A percentile compares a stretch with the other conserved stretches of the same genome.
Conservation (phyloP, 1,140 invertebrate species). For the Atopsyche davidsoni region DNA sequence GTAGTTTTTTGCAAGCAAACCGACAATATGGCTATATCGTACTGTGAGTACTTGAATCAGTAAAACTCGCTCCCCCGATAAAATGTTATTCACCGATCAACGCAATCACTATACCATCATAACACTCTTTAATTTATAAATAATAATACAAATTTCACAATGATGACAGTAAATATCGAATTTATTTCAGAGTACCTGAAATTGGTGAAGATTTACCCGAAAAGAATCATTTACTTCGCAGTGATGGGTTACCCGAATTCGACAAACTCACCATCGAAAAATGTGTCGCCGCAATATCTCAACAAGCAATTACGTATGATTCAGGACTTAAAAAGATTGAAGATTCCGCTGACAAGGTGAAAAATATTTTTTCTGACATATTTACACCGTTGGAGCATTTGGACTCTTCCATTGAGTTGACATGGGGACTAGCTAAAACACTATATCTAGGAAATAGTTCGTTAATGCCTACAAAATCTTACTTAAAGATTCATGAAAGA, state of each 20-base stretch:
- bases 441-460: slow-evolving; percentile 74
- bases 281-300: slow-evolving; percentile 74
- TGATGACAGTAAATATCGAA: too few relatives aligned
- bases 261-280: slow-evolving; percentile 74
- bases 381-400: slow-evolving; percentile 71
- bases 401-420: slow-evolving; percentile 65
- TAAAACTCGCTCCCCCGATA: not conserved
- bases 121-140: not conserved
- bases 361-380: slow-evolving; percentile 66
- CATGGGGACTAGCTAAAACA: slow-evolving; percentile 81
- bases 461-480: slow-evolving; percentile 70
- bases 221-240: slow-evolving; percentile 66
- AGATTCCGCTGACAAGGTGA: slow-evolving; percentile 46
- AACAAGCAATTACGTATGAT: slow-evolving; percentile 78
- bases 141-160: too few relatives aligned
- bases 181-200: slow-evolving; percentile 74
- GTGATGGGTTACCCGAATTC: slow-evolving; percentile 71
- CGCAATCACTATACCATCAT: not conserved
- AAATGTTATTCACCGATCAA: not conserved
- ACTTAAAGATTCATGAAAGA: slow-evolving; percentile 66
- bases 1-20: slow-evolving; percentile 36
- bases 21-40: slow-evolving; percentile 46
- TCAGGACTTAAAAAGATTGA: slow-evolving; percentile 62
- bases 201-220: slow-evolving; percentile 72
- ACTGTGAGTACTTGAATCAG: slow-evolving; percentile 39